Base-by-base conservation (phyloP, 2,888 invertebrate species). In the Halictus quadricinctus region DNA sequence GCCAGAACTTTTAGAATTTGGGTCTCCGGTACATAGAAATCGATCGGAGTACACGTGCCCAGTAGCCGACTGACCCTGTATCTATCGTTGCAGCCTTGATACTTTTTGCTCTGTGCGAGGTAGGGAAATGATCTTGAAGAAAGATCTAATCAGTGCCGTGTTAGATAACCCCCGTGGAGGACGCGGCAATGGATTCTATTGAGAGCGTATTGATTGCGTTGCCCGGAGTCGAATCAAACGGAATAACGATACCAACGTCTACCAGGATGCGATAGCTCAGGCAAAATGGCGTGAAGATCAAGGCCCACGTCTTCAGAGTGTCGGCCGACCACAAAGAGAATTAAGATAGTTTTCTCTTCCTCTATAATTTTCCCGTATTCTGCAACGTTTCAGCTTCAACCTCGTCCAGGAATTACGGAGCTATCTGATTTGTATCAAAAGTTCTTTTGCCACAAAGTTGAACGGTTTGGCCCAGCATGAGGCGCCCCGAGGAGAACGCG, bases 401-500 rank as follows among this genome's bases (percentile, higher is more conserved):
- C 18, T 7, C 7, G 2, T 50, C 7, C 50, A 50, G 6, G 48
- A 48, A 48, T 48, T 0, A 48, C 15, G 18, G 18, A 50, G 18
- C 18, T 50, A 50, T 50, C 18, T 0, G 50, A 7, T 18, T 50
- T 50, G 2, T 50, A 21, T 50, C 7, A 50, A 50, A 50, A 50
- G 50, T 18, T 18, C 2, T 54, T 54, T 21, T 21, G 21, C 50
- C 2, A 2, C 8, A 2, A 54, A 54, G 50, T 54, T 21, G 7
- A 21, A 21, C 21, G 21, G 21, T 54, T 54, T 21, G 50, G 50
- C 21, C 21, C 29, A 6, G 13, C 25, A 41, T n/a, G 66, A 46
- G 73, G 15, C 46, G 76, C 48, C 29, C 29, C 60, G 58, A 12
- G 54, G 87, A 79, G 78, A 81, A 43, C 25, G 21, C 66, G 21